Evolutionary conservation across 1,140 invertebrate species (phyloP), one percentile per base, ranked within the genome.

Genomic region (Drosophila sp.): DNA sequence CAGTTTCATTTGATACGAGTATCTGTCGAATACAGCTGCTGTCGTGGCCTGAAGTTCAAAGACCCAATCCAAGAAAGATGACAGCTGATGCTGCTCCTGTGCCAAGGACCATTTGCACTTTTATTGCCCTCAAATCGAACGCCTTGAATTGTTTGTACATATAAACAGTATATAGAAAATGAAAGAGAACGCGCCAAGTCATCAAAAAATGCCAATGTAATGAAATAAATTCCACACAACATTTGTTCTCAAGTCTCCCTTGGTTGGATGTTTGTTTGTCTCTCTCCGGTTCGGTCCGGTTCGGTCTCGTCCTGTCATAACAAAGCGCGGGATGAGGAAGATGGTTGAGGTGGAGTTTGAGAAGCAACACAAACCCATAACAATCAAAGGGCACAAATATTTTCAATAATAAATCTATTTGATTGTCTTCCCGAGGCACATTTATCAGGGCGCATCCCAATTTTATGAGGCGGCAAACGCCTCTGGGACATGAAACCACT

Each of bases 321-420:
- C 75, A 84, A 16, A 38, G 11, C 5, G 46, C 27, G 38, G 34
- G 56, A 57, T 54, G 46, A 53, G 25, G 18, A 34, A 34, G 43
- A n/a, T 46, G 27, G 11, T 38, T 16, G 57, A 46, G 21, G 1
- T 34, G 14, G 8, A 40, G 46, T n/a, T 14, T 34, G 32, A 18
- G 14, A 21, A 41, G 21, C 48, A 32, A 34, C 7, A 14, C 38
- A 32, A 29, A 46, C 41, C 54, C 73, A 76, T 76, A 81, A 66
- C 81, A 86, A 82, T 80, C 73, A 78, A 63, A 56, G 63, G 53
- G 72, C 82, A 81, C 75, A 83, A 90, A 90, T 86, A 86, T 86
- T 90, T 90, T 86, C 80, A 90, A 90, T 90, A 90, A 90, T 90
- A 90, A 90, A 90, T 90, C 86, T 86, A 90, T 86, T 90, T 90